Conservation (phyloP, 53 echinoderm and acorn worm genomes). For the Astropecten irregularis region DNA sequence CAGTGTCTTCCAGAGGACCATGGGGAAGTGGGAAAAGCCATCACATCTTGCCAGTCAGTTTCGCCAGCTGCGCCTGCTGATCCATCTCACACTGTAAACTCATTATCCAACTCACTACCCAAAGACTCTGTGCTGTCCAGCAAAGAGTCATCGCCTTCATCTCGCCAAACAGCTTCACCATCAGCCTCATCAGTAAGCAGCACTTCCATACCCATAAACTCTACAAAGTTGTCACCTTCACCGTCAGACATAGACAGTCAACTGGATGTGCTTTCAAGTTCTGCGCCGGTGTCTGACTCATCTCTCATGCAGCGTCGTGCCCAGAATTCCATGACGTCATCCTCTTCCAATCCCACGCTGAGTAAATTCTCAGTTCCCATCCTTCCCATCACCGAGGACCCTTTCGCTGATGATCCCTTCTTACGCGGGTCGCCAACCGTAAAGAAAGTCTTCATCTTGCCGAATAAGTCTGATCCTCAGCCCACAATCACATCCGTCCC, state of each 20-base stretch:
- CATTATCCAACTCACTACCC: slow-evolving; percentile 22
- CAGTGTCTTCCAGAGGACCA: neutral
- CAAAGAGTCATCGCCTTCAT: slow-evolving; percentile 8
- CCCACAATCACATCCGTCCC: neutral
- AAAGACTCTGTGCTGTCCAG: neutral
- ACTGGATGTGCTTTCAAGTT: slow-evolving; percentile 31
- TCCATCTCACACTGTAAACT: neutral
- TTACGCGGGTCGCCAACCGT: slow-evolving; percentile 71
- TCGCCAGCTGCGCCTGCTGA: neutral
- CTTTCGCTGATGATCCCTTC: slow-evolving; percentile 91
- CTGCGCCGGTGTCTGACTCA: slow-evolving; percentile 30
- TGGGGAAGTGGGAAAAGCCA: neutral
- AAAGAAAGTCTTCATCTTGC: slow-evolving; percentile 76
- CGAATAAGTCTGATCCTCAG: neutral
- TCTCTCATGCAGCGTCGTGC: slow-evolving; percentile 24
- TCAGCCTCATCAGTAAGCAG: neutral
- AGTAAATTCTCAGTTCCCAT: slow-evolving; percentile 55
- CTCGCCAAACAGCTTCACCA: neutral
- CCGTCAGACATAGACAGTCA: neutral
- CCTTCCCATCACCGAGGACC: slow-evolving; percentile 83
- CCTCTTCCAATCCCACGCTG: slow-evolving; percentile 43
- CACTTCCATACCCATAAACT: slow-evolving; percentile 5
- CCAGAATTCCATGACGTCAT: slow-evolving; percentile 23
- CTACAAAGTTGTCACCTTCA: neutral
- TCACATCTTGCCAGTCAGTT: neutral